Evolutionary conservation across 2,113 vertebrate genomes (phyloP), one percentile per base, ranked within the genome.

Genomic region (Strigops habroptila): DNA sequence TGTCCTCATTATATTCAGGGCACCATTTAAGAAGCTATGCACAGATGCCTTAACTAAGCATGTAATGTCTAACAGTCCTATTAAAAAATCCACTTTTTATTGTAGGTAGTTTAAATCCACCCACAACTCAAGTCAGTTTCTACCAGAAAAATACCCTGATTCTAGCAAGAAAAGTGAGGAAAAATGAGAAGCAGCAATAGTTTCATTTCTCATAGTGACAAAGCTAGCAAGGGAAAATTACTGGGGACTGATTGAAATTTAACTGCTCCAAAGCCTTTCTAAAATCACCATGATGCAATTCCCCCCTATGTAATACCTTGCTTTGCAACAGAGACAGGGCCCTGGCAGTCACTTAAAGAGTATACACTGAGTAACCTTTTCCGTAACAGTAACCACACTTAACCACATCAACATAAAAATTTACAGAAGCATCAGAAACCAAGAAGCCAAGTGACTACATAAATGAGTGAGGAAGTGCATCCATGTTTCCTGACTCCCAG

Each of bases 401-500:
- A 44, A 55, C 23, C 33, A 35, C 4, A 15, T 8, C 30, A 74
- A 59, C 19, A 46, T 23, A 51, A 6, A 57, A 35, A 5, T 57
- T 65, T 4, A n/a, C 44, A 77, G 46, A 65, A 86, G 41, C 3
- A 49, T 49, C 21, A 83, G 35, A 91, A 86, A 74, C 6, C 24
- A 86, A 52, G n/a, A 80, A 86, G 19, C 15, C 48, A 76, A 55
- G 13, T 43, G 22, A 71, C 30, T n/a, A 51, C 19, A 71, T 0
- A 33, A 73, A 12, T 25, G 8, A 83, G 30, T 4, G 6, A 75
- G 15, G 11, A 71, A 82, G 77, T 48, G 6, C 7, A 84, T 8
- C 7, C 5, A 6, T 10, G 21, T 23, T 49, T 64, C 44, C 44
- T 0, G 0, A 41, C 16, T 41, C 8, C 11, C 1, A 4, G 16